These are phyloP conservation scores for Phaedon cochleariae DNA, from an alignment of 2,888 invertebrate genomes.

Conservation along the genomic window DNA sequence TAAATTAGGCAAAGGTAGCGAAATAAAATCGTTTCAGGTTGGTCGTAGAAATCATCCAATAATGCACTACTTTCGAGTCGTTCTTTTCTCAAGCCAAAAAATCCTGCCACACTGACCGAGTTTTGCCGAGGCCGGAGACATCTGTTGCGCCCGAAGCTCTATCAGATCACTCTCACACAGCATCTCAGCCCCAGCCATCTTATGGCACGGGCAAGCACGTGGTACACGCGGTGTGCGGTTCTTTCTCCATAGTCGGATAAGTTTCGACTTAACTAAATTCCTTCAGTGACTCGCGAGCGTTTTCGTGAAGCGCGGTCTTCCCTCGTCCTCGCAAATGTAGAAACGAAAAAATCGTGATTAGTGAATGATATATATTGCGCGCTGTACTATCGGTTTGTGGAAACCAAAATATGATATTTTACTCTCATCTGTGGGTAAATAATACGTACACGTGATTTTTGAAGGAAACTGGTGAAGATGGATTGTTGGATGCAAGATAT, in stretches of 20 bases:
- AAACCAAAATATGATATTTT: not conserved
- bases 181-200: not conserved
- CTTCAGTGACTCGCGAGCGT: not conserved
- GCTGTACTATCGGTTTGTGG: not conserved
- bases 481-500: slow-evolving; percentile 62
- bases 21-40: no score
- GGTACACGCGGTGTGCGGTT: slow-evolving; percentile 34
- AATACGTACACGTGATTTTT: slow-evolving; percentile 39
- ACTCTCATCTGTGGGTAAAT: not conserved
- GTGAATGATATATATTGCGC: not conserved
- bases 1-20: no score
- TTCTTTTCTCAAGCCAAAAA: no score
- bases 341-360: not conserved
- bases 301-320: not conserved
- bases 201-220: slow-evolving; percentile 39
- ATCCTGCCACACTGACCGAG: no score
- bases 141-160: slow-evolving; percentile 9
- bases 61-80: no score
- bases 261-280: not conserved
- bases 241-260: not conserved
- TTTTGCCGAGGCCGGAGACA: not conserved
- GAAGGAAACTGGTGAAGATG: slow-evolving; percentile 47
- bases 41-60: no score
- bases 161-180: no score
- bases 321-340: not conserved